phyloP scores from a whole-genome alignment of 2,888 invertebrate species.

The Eretmocerus hayati region DNA sequence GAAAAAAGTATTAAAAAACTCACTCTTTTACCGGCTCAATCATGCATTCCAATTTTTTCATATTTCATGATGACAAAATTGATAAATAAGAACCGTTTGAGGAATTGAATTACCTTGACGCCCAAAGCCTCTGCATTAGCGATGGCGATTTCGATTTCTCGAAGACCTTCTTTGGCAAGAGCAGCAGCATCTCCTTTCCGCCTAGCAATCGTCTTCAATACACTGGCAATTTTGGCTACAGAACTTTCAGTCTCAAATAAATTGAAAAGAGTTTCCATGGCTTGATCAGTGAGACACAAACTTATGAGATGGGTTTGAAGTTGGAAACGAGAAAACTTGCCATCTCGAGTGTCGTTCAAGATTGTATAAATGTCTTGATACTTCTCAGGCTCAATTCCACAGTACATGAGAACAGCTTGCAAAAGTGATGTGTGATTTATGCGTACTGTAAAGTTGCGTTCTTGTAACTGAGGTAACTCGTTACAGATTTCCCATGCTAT shows the following conservation, averaged over 20 bases:
- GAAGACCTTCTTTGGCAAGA: conserved; percentile 62
- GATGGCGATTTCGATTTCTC: conserved; percentile 69
- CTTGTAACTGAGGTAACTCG: conserved; percentile 59
- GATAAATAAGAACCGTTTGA: too few relatives aligned
- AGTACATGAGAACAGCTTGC: conserved; percentile 68
- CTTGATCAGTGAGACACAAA: conserved; percentile 62
- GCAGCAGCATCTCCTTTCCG: conserved; percentile 62
- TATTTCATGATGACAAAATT: too few relatives aligned
- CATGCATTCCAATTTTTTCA: too few relatives aligned
- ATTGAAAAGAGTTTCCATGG: conserved; percentile 57
- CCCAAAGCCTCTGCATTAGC: conserved; percentile 67
- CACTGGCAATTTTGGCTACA: conserved; percentile 54
- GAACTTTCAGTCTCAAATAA: conserved; percentile 64
- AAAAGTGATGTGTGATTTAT: conserved; percentile 75
- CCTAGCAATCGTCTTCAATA: conserved; percentile 60
- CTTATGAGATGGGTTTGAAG: conserved; percentile 63
- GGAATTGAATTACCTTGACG: too few relatives aligned
- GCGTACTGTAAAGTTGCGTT: conserved; percentile 61
- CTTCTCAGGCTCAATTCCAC: conserved; percentile 68
- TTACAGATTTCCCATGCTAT: conserved; percentile 69
- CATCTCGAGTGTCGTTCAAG: conserved; percentile 52
- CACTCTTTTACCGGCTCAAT: too few relatives aligned
- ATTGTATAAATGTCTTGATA: conserved; percentile 51
- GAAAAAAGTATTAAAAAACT: too few relatives aligned
- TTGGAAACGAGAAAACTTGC: conserved; percentile 62